Conservation (phyloP, 2,888 invertebrate genomes). For the Xestia ashworthii region DNA sequence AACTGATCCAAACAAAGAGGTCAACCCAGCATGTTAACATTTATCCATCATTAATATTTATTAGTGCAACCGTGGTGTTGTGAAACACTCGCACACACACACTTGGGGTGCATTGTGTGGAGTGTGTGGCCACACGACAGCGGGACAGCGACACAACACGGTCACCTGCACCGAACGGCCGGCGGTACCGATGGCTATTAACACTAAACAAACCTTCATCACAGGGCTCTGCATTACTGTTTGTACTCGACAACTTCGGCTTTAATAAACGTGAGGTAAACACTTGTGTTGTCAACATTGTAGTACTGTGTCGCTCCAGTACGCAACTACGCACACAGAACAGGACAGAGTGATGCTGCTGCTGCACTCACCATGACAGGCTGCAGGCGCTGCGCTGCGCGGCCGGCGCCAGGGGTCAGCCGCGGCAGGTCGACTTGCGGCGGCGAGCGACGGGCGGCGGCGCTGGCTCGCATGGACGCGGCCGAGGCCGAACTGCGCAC, state of each 20-base stretch:
- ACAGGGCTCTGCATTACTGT: conserved; percentile 10
- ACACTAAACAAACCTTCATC: conserved; percentile 25
- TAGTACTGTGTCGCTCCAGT: neutral
- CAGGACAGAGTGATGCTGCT: neutral
- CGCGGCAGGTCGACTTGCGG: conserved; percentile 25
- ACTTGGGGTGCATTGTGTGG: neutral
- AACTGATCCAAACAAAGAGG: conserved; percentile 18
- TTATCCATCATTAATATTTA: conserved; percentile 21
- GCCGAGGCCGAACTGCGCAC: conserved; percentile 5
- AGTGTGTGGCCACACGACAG: neutral
- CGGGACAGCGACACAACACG: neutral
- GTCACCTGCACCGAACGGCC: neutral
- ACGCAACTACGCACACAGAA: neutral
- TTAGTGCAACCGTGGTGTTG: conserved; percentile 27
- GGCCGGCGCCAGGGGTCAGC: conserved; percentile 28
- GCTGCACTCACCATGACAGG: conserved; percentile 45
- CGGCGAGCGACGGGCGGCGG: conserved; percentile 23
- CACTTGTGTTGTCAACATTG: conserved; percentile 1
- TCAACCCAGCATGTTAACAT: conserved; percentile 8
- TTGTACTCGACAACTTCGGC: conserved; percentile 5
- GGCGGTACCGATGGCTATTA: neutral
- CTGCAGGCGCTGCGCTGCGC: conserved; percentile 26
- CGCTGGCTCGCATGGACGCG: conserved; percentile 45
- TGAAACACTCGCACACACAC: conserved; percentile 22
- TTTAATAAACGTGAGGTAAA: conserved; percentile 33